Percentiles rank a stretch among this genome's conserved stretches.
Evolutionary conservation across 2,888 invertebrate species (phyloP).

Genomic region (Frankliniella intonsa): DNA sequence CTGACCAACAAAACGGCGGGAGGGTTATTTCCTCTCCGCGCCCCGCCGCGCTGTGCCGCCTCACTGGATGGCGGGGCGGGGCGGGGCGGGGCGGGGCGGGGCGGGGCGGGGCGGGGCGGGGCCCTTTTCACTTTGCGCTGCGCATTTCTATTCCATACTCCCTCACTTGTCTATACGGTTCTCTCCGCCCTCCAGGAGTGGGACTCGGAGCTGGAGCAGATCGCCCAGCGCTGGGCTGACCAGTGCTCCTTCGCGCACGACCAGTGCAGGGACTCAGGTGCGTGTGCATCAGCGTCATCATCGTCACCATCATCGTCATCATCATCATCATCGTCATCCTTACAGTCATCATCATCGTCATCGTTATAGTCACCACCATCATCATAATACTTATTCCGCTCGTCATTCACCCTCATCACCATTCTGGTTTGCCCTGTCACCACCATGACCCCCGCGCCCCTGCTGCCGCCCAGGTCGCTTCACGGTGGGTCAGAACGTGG

Average conservation of each 20-base stretch:
- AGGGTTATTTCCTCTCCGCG: too few relatives aligned
- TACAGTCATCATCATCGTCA: neutral
- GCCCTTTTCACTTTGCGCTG: too few relatives aligned
- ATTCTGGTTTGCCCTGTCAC: too few relatives aligned
- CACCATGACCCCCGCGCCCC: too few relatives aligned
- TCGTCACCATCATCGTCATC: neutral
- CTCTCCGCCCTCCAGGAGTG: constrained; percentile 50
- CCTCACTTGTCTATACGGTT: too few relatives aligned
- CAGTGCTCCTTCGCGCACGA: constrained; percentile 31
- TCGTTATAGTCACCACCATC: neutral
- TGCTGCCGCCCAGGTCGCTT: constrained; percentile 56
- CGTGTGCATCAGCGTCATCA: neutral
- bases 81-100: too few relatives aligned
- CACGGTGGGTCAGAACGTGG: constrained; percentile 77
- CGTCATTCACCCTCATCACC: neutral
- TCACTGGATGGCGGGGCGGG: too few relatives aligned
- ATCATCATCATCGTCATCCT: neutral
- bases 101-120: too few relatives aligned
- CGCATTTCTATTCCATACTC: too few relatives aligned
- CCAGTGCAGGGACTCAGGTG: constrained; percentile 29
- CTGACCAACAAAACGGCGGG: too few relatives aligned
- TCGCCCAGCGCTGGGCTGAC: constrained; percentile 33
- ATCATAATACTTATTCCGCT: too few relatives aligned
- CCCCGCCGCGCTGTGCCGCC: too few relatives aligned
- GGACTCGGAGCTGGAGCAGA: constrained; percentile 30